Evolutionary conservation across 2,888 invertebrate genomes (phyloP).

Genomic region (Yponomeuta sedellus): DNA sequence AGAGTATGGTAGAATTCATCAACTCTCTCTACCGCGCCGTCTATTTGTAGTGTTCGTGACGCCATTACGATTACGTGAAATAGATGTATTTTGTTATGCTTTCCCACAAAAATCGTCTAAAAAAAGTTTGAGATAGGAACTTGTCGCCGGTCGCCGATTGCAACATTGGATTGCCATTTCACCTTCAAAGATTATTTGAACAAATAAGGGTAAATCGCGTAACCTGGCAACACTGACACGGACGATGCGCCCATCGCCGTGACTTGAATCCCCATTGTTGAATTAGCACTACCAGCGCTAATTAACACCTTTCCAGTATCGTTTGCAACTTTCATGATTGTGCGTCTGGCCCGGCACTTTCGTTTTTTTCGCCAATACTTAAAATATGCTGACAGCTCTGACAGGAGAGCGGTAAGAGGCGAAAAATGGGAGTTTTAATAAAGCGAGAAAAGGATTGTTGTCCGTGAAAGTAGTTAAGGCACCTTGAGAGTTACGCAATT

Average conservation of each 20-base stretch:
- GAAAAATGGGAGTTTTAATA: slow-evolving; percentile 20
- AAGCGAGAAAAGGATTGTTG: not conserved
- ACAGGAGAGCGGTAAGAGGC: slow-evolving; percentile 37
- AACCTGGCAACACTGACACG: too few species aligned
- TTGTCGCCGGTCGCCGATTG: too few species aligned
- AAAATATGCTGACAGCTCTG: slow-evolving; percentile 27
- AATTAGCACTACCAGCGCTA: slow-evolving; percentile 32
- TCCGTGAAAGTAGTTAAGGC: not conserved
- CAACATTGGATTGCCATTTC: too few species aligned
- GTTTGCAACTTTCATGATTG: slow-evolving; percentile 27
- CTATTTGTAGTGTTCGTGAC: too few species aligned
- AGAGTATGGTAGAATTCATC: too few species aligned
- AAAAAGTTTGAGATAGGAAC: too few species aligned
- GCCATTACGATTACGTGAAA: too few species aligned
- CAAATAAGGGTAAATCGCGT: too few species aligned
- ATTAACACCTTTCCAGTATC: slow-evolving; percentile 48
- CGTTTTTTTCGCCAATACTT: slow-evolving; percentile 22
- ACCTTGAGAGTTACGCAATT: not conserved
- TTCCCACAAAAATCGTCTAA: too few species aligned
- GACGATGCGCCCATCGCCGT: slow-evolving; percentile 23
- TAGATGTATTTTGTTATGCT: too few species aligned
- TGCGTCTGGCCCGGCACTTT: slow-evolving; percentile 18
- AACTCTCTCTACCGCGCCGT: too few species aligned
- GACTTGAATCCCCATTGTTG: slow-evolving; percentile 8
- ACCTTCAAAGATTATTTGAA: too few species aligned